Evolutionary conservation across 2,113 vertebrate genomes (phyloP).

Genomic region (Isichthys henryi): DNA sequence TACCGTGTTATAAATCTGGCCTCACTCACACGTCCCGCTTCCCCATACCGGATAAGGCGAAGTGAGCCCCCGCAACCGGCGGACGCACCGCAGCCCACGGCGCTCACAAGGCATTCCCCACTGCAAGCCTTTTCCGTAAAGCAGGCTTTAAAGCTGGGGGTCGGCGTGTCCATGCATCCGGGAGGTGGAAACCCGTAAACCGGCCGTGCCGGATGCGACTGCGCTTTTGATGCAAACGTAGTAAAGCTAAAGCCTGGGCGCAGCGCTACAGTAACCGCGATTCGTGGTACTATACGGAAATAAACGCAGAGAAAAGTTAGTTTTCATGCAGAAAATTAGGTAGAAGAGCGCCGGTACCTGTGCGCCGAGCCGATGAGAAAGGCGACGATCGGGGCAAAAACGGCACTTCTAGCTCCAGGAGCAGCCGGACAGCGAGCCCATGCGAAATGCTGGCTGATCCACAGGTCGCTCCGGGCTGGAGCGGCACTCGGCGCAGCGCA

Average conservation of each 20-base stretch:
- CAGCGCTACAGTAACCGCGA: background rate
- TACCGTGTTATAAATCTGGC: background rate
- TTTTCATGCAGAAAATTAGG: background rate
- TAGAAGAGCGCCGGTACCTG: background rate
- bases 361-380: background rate
- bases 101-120: background rate
- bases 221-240: background rate
- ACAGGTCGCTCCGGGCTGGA: background rate
- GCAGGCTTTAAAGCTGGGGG: background rate
- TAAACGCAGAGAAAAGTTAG: background rate
- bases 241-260: background rate
- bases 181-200: background rate
- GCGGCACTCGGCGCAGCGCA: background rate
- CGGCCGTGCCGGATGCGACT: background rate
- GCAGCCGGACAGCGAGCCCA: background rate
- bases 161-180: background rate
- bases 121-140: background rate
- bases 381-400: background rate
- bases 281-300: background rate
- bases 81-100: background rate
- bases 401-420: background rate
- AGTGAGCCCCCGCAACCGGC: background rate
- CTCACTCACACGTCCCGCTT: background rate
- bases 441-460: background rate
- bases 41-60: background rate